Conservation (phyloP, 2,113 vertebrate species). For the Climacteris rufus region DNA sequence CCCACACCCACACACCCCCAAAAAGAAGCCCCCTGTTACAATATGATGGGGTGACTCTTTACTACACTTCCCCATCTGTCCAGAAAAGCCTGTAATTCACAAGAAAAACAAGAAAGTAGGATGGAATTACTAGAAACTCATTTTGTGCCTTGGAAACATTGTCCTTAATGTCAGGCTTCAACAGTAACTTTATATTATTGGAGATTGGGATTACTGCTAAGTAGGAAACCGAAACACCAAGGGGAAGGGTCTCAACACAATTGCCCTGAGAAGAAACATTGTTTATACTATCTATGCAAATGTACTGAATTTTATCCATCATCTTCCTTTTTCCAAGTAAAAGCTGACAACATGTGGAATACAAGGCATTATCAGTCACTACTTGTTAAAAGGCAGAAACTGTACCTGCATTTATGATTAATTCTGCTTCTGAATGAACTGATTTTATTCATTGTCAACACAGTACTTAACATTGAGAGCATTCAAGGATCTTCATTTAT, state of each 20-base stretch:
- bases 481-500: not conserved
- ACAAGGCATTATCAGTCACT: not conserved
- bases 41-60: not conserved
- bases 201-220: not conserved
- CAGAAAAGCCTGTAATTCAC: not conserved
- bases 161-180: not conserved
- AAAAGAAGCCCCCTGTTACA: not conserved
- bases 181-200: not conserved
- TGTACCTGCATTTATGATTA: not conserved
- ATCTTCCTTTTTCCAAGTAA: not conserved
- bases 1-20: rapidly evolving
- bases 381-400: not conserved
- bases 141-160: not conserved
- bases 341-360: not conserved
- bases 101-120: not conserved
- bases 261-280: not conserved
- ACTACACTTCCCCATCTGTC: not conserved
- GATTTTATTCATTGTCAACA: not conserved
- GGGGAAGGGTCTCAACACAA: not conserved
- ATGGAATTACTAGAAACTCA: not conserved
- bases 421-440: not conserved
- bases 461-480: not conserved
- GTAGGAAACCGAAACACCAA: not conserved
- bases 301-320: not conserved
- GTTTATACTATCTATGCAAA: not conserved